Evolutionary conservation across 2,888 invertebrate genomes (phyloP).

Genomic region (Cotesia congregata): DNA sequence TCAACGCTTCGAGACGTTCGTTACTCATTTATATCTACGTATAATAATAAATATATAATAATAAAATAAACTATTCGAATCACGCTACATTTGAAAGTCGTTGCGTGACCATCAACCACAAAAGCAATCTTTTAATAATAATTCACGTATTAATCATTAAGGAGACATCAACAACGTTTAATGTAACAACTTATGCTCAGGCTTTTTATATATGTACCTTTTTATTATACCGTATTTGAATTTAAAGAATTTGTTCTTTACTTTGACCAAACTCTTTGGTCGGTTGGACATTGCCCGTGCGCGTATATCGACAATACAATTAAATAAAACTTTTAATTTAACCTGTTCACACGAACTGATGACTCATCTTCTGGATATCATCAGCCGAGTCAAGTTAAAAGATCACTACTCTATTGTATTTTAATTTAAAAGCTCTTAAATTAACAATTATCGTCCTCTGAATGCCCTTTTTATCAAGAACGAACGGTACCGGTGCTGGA

Average conservation of each 20-base stretch:
- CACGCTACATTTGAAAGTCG: slow-evolving; percentile 39
- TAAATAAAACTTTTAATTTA: not conserved
- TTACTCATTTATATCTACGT: not conserved
- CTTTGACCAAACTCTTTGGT: too few relatives aligned
- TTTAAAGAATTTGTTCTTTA: not conserved
- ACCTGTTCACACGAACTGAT: slow-evolving; percentile 44
- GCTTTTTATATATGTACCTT: not conserved
- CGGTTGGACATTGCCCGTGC: not conserved
- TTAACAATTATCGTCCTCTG: slow-evolving; percentile 51
- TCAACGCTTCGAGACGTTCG: not conserved
- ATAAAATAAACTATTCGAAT: not conserved
- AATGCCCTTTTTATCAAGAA: slow-evolving; percentile 22
- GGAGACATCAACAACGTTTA: not conserved
- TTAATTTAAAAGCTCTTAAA: slow-evolving; percentile 61
- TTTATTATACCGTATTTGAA: not conserved
- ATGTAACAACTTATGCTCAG: not conserved
- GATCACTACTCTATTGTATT: slow-evolving; percentile 61
- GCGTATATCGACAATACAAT: slow-evolving; percentile 2
- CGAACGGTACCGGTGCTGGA: not conserved
- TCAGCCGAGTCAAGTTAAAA: slow-evolving; percentile 52
- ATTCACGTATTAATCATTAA: slow-evolving; percentile 32
- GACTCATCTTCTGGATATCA: slow-evolving; percentile 36
- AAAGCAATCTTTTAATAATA: slow-evolving; percentile 8
- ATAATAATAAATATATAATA: slow-evolving; percentile 1
- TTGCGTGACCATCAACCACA: slow-evolving; percentile 30